phyloP scores from a whole-genome alignment of 2,113 vertebrate species.

The Xiphophorus hellerii region DNA sequence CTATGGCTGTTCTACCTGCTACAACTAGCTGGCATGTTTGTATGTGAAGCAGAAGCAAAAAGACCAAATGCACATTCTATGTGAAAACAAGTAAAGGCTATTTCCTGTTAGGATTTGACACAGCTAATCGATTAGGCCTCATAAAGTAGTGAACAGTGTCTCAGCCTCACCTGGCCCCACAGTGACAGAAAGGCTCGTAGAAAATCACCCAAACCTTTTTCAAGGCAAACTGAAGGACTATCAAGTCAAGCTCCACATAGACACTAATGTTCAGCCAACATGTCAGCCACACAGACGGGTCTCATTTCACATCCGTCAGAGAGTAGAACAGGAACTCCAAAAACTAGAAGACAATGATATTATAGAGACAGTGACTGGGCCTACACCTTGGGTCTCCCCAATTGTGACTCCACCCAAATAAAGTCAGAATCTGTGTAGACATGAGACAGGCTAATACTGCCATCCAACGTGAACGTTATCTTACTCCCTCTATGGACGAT shows the following conservation, averaged over 20 bases:
- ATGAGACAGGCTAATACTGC: too few relatives aligned
- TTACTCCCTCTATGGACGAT: too few relatives aligned
- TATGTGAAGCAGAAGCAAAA: background rate
- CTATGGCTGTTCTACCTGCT: background rate
- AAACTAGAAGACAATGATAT: conserved; percentile 28
- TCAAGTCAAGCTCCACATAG: conserved; percentile 29
- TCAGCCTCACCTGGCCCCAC: background rate
- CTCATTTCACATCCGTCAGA: conserved; percentile 9
- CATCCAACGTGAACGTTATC: too few relatives aligned
- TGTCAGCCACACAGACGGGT: conserved; percentile 24
- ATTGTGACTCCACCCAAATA: too few relatives aligned
- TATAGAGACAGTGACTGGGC: conserved; percentile 11
- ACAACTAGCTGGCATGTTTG: background rate
- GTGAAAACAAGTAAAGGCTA: background rate
- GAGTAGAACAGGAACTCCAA: conserved; percentile 28
- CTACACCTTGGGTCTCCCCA: too few relatives aligned
- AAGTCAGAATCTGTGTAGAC: too few relatives aligned
- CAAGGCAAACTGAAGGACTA: conserved; percentile 22
- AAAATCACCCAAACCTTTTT: conserved; percentile 21
- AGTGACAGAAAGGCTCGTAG: conserved; percentile 21
- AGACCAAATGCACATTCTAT: background rate
- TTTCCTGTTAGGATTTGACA: background rate
- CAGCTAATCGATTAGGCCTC: conserved; percentile 14
- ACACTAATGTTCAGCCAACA: conserved; percentile 12
- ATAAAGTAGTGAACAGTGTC: conserved; percentile 21